Percentiles rank a stretch among this genome's conserved stretches.
Conservation (phyloP, 1,140 invertebrate species). For the Papilio polyxenes region DNA sequence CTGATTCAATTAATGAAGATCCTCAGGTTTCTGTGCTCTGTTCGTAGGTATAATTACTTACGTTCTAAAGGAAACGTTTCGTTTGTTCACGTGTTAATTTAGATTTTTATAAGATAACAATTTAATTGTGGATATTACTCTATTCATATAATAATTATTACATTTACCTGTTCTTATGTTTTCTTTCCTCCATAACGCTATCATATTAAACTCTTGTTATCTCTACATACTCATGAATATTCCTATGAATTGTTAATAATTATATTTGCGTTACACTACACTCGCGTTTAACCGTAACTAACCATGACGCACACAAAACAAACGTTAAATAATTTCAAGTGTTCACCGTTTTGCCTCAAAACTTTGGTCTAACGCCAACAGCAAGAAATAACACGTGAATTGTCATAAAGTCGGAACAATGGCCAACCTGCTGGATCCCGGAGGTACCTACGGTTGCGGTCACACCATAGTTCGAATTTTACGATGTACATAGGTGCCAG, state of each 20-base stretch:
- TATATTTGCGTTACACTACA: conserved; percentile 10
- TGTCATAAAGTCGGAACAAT: conserved; percentile 51
- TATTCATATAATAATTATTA: neutral
- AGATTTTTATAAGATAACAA: neutral
- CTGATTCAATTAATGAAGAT: neutral
- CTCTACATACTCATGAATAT: conserved; percentile 8
- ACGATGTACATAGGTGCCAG: conserved; percentile 28
- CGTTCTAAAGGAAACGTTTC: neutral
- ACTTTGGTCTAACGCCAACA: conserved; percentile 57
- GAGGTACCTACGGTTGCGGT: conserved; percentile 16
- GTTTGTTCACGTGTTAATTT: neutral
- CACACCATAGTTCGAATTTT: conserved; percentile 1
- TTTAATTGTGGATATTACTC: neutral
- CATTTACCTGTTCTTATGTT: neutral
- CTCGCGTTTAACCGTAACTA: conserved; percentile 15
- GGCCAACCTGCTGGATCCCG: conserved; percentile 36
- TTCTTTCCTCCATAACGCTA: neutral
- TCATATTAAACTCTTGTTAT: neutral
- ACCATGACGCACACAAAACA: conserved; percentile 37
- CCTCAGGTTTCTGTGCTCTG: neutral
- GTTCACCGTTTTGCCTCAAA: conserved; percentile 49
- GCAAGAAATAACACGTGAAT: conserved; percentile 46
- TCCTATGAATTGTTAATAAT: conserved; percentile 13
- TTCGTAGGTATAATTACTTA: neutral
- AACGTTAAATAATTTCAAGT: conserved; percentile 45